Conservation (phyloP, 2,888 invertebrate species). For the Masnerella sp. region DNA sequence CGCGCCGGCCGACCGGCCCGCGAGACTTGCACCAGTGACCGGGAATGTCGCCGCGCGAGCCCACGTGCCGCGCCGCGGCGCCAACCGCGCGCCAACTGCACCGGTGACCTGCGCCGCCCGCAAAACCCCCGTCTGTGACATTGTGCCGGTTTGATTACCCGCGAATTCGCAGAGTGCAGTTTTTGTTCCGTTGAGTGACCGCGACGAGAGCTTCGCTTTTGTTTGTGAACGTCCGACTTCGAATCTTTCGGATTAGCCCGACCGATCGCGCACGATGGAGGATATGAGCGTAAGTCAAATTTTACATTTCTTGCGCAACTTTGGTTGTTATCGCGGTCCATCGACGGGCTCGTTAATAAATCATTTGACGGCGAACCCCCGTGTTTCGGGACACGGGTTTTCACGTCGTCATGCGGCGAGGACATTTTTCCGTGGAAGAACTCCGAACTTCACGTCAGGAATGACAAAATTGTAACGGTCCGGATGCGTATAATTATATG, state of each 20-base stretch:
- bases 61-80: conserved; percentile 65
- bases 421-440: no score
- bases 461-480: conserved; percentile 5
- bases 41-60: conserved; percentile 64
- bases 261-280: conserved; percentile 74
- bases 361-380: no score
- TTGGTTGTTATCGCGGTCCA: no score
- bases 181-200: not conserved
- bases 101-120: conserved; percentile 39
- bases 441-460: conserved; percentile 2
- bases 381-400: no score
- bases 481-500: not conserved
- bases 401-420: no score
- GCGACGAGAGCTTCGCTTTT: not conserved
- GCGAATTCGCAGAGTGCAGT: not conserved
- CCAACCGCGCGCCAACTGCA: conserved; percentile 35
- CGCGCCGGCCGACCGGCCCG: conserved; percentile 4
- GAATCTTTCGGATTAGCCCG: no score
- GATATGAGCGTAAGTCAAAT: conserved; percentile 73
- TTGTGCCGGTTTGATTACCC: no score
- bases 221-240: conserved; percentile 1
- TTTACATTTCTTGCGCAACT: conserved; percentile 11
- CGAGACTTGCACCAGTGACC: conserved; percentile 65
- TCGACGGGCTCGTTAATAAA: no score
- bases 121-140: no score